phyloP scores from a whole-genome alignment of 2,797 vertebrate genomes.

The Alcedo atthis region DNA sequence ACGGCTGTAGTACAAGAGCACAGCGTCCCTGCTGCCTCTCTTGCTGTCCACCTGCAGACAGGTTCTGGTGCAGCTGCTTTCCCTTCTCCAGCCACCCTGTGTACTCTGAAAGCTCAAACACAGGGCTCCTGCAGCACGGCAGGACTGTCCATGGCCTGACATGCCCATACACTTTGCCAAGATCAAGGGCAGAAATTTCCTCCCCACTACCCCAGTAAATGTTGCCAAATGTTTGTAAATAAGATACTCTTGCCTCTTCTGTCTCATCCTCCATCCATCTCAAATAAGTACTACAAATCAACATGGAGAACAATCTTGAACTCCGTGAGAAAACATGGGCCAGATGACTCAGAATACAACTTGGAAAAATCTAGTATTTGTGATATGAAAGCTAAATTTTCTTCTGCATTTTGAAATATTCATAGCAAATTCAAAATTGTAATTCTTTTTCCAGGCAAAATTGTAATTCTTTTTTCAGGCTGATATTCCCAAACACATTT shows the following conservation, averaged over 20 bases:
- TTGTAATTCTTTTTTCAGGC: background rate
- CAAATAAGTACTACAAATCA: background rate
- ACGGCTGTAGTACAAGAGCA: background rate
- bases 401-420: background rate
- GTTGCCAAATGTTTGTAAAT: background rate
- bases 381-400: background rate
- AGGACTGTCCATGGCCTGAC: background rate
- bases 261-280: background rate
- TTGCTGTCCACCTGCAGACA: background rate
- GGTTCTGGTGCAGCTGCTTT: background rate
- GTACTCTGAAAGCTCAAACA: rapidly evolving
- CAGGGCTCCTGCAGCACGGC: background rate
- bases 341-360: background rate
- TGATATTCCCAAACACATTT: background rate
- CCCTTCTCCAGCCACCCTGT: background rate
- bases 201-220: rapidly evolving
- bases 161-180: rapidly evolving
- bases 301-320: background rate
- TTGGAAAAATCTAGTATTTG: background rate
- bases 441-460: background rate
- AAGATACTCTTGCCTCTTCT: background rate
- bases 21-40: background rate
- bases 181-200: rapidly evolving
- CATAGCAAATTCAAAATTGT: background rate
- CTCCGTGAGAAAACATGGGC: background rate